These are phyloP conservation scores for Meta bourneti DNA, from an alignment of 2,888 invertebrate genomes.

Conservation along the genomic window DNA sequence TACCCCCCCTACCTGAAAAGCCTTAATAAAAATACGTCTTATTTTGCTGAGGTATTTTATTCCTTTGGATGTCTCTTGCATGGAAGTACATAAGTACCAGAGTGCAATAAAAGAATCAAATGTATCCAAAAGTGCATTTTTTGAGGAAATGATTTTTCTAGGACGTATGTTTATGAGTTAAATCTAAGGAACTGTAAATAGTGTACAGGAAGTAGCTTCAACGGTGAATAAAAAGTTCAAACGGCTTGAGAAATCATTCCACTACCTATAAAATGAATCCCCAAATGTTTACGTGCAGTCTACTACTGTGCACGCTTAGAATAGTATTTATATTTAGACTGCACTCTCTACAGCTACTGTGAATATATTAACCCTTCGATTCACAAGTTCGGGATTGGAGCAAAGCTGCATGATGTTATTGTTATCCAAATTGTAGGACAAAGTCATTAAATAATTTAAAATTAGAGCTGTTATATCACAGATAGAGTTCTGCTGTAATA, in stretches of 20 bases:
- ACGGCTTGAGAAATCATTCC: background rate
- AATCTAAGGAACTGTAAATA: background rate
- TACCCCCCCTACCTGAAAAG: too few species aligned
- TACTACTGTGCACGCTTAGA: background rate
- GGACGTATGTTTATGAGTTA: background rate
- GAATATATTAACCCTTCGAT: background rate
- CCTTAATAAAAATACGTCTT: background rate
- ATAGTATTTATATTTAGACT: conserved; percentile 32
- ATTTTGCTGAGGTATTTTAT: background rate
- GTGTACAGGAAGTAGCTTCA: background rate
- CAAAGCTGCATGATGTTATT: too few species aligned
- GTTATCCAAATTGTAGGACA: too few species aligned
- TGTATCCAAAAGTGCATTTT: background rate
- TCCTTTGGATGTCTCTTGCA: background rate
- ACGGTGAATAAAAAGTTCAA: background rate
- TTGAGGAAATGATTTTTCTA: background rate
- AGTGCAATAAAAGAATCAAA: background rate
- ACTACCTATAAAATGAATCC: background rate
- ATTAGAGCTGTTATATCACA: too few species aligned
- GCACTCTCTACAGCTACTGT: conserved; percentile 1
- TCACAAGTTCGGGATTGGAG: background rate
- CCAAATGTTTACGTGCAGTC: background rate
- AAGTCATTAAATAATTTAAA: too few species aligned
- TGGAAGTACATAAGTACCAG: background rate
- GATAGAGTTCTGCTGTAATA: too few species aligned